Conservation (phyloP, 1,140 invertebrate species). For the Drosophila prosaltans region DNA sequence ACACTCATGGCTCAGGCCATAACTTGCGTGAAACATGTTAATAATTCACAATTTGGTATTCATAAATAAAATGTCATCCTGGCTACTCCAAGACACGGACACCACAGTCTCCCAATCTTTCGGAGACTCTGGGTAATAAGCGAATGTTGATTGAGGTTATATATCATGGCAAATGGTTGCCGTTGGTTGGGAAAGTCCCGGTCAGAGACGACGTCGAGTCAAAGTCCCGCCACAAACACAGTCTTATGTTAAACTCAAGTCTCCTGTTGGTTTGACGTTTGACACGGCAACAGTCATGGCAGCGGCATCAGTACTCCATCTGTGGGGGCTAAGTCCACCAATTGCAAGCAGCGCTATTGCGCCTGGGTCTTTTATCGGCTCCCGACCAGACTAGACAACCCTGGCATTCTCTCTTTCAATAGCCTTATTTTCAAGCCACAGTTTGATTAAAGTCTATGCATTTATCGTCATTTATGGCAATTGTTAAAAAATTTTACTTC, state of each 20-base stretch:
- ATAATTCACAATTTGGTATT: constrained; percentile 82
- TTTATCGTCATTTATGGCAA: constrained; percentile 75
- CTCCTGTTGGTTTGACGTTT: constrained; percentile 64
- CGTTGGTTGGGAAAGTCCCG: constrained; percentile 59
- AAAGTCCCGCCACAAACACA: constrained; percentile 17
- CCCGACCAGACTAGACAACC: constrained; percentile 25
- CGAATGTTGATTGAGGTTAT: constrained; percentile 81
- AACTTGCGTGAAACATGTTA: constrained; percentile 81
- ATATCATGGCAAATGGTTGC: constrained; percentile 79
- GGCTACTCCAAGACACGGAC: constrained; percentile 58
- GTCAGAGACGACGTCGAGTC: not conserved
- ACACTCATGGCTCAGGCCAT: constrained; percentile 61
- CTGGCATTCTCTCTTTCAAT: not conserved
- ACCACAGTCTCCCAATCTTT: constrained; percentile 4
- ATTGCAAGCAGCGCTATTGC: constrained; percentile 37
- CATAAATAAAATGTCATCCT: constrained; percentile 80
- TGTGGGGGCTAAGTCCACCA: constrained; percentile 43
- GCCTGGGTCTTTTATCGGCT: constrained; percentile 37
- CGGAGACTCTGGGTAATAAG: constrained; percentile 59
- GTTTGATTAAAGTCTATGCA: constrained; percentile 61
- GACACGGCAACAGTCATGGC: constrained; percentile 45
- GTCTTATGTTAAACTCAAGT: constrained; percentile 49
- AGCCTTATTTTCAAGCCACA: not conserved
- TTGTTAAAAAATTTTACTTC: constrained; percentile 51
- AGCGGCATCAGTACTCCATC: constrained; percentile 11